phyloP scores from a whole-genome alignment of 92 coral and sea anemone genomes.

The Phenganax subtilis region DNA sequence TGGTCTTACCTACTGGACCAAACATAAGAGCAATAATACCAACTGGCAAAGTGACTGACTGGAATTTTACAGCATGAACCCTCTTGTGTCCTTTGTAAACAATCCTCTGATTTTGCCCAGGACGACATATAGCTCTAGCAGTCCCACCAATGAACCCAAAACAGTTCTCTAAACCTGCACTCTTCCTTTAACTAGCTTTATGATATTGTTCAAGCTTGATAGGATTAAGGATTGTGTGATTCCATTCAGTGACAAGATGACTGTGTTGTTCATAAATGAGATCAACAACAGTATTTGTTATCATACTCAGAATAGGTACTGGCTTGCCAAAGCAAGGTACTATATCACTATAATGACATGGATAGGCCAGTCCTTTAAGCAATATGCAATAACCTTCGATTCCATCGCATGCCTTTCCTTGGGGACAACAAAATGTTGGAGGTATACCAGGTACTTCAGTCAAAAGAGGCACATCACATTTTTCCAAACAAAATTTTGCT shows the following conservation, averaged over 20 bases:
- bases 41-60: not conserved
- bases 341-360: no score
- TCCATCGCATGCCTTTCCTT: no score
- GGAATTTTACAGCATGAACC: not conserved
- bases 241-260: not conserved
- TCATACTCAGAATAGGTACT: no score
- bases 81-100: not conserved
- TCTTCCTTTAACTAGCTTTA: not conserved
- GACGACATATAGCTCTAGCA: not conserved
- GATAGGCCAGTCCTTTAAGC: no score
- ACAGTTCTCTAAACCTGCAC: conserved; percentile 4
- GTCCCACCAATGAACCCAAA: not conserved
- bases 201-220: not conserved
- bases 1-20: not conserved
- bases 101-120: not conserved
- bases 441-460: no score
- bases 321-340: no score
- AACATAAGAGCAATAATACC: not conserved
- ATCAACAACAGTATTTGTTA: not conserved
- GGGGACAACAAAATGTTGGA: not conserved
- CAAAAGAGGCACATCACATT: no score
- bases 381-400: no score
- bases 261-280: not conserved
- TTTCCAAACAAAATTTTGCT: no score
- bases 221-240: conserved; percentile 5